phyloP scores from a whole-genome alignment of 2,888 invertebrate genomes.

The Drosophila anomelani region DNA sequence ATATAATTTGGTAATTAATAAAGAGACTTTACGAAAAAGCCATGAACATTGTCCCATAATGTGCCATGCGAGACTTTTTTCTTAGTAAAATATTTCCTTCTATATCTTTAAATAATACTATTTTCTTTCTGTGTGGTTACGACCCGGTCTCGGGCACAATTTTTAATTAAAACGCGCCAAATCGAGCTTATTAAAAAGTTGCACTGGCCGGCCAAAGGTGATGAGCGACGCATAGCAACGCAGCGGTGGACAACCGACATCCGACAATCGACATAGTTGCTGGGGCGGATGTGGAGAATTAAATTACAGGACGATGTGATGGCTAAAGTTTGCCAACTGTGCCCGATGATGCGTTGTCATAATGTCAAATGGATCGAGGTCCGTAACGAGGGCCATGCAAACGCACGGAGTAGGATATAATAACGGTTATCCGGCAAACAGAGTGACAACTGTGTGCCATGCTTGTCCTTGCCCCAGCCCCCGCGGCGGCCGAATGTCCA shows the following conservation, averaged over 20 bases:
- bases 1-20: neutral
- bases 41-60: too few relatives aligned
- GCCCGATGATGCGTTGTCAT: conserved; percentile 53
- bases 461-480: conserved; percentile 5
- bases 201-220: conserved; percentile 55
- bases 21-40: too few relatives aligned
- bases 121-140: neutral
- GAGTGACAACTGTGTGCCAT: conserved; percentile 52
- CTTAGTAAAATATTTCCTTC: neutral
- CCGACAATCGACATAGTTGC: neutral
- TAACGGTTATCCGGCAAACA: conserved; percentile 68
- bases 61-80: neutral
- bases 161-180: conserved; percentile 71
- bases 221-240: conserved; percentile 8
- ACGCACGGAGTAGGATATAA: conserved; percentile 59
- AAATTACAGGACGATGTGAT: conserved; percentile 50
- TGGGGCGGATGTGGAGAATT: conserved; percentile 40
- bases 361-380: conserved; percentile 62
- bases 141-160: conserved; percentile 21
- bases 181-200: conserved; percentile 72
- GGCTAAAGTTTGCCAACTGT: conserved; percentile 46
- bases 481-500: conserved; percentile 17
- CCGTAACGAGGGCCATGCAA: conserved; percentile 32
- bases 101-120: neutral
- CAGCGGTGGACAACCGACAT: neutral